Base-by-base conservation (phyloP, 53 echinoderm and acorn worm genomes). In the Stichopus horrens region DNA sequence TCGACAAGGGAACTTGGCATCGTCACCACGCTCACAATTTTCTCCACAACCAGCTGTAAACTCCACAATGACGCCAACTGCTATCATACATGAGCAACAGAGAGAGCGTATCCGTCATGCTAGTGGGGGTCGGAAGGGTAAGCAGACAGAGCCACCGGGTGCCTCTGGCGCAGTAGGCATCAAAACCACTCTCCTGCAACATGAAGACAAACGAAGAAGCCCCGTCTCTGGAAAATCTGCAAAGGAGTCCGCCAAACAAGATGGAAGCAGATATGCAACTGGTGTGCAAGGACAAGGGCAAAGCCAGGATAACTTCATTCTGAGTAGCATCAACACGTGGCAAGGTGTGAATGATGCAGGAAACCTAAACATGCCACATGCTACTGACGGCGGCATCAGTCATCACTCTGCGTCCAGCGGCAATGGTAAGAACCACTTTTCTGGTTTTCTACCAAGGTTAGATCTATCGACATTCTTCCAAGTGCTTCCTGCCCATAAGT, bases 391-490 rank as follows among this genome's bases (percentile, higher is more conserved):
- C 56, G 76, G 60, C 54, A 56, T 22, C 55, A 63, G 59, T n/a
- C 86, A 89, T 56, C 37, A 68, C 21, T 67, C 73, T 16, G 91
- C 86, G 58, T 52, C 86, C 78, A 18, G 65, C 54, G 23, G 83
- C 65, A 84, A 77, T 76, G 91, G 84, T 53, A 85, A 89, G 21
- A 89, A 76, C 76, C 89, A 89, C 23, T 89, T 73, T 23, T 52
- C 86, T 68, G 92, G 92, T 53, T 96, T 99, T 82, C 89, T 99
- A 93, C 99, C 94, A 68, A 89, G 99, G 18, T 56, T 99, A 85
- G 99, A 99, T 91, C 93, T 96, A 56, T 95, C 99, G 4, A 91
- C 93, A 10, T 99, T 99, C 79, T 89, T 93, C 89, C 93, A 99
- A 86, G 93, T 96, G 57, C 92, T 99, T 73, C 99, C 99, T 11